Base-by-base conservation (phyloP, 1,140 invertebrate genomes). In the Cryptotermes secundus region DNA sequence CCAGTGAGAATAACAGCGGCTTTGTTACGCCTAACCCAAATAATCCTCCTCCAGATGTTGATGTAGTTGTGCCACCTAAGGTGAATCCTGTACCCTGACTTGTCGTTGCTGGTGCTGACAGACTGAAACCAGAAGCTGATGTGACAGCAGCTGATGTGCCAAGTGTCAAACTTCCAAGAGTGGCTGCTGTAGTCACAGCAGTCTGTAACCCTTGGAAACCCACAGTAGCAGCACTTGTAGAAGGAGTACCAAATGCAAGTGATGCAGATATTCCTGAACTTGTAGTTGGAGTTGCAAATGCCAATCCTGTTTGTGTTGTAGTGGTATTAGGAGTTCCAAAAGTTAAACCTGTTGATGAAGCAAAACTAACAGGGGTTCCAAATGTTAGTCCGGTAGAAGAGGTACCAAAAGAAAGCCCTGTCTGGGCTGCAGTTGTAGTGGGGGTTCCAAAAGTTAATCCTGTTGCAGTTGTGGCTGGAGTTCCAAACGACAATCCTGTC, bases 401-500 rank as follows among this genome's bases (percentile, higher is more conserved):
- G 19, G 81, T 53, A 19, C 80, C 80, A 31, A 82, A 59, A 4
- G 81, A 82, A 2, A 82, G 14, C 35, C 81, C 81, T 22, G 81
- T 3, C n/a, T 72, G 59, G 26, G 38, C 81, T 24, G 24, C 3
- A 14, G 81, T 82, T 34, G 81, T 59, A 34, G 38, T 14, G n/a
- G 81, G 81, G 26, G 81, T 82, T 34, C 81, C 81, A 53, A 82
- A 82, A 16, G 38, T 34, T 34, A 82, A 34, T n/a, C n/a, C n/a
- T n/a, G n/a, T n/a, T 2, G 81, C 31, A n/a, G n/a, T n/a, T n/a
- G 81, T 14, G 16, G 81, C 81, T 45, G 81, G 81, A 45, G 81
- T 82, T n/a, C 81, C 81, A 82, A 82, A 82, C 31, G 81, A 35
- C 22, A 82, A 49, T 12, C 81, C 81, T 49, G 81, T 34, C 80